Base-by-base conservation (phyloP, 2,797 vertebrate species). In the Sternotherus odoratus region DNA sequence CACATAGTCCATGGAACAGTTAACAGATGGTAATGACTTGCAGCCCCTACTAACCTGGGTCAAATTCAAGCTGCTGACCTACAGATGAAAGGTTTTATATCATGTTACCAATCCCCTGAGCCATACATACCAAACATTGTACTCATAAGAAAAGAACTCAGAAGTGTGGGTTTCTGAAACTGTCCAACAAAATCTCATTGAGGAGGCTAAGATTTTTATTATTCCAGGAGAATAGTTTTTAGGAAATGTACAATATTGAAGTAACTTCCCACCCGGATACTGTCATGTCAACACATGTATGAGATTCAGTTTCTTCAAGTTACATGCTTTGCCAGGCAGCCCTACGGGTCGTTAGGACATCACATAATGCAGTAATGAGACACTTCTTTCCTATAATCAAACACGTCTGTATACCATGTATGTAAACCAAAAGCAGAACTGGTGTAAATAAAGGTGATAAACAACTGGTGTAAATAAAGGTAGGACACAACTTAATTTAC, bases 391-490 rank as follows among this genome's bases (percentile, higher is more conserved):
- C 89, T 83, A 77, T 93, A 95, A 81, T 0, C 0, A 92, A 30
- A 17, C 69, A 17, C 72, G 33, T 43, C 74, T 90, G n/a, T 39
- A 93, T 75, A 60, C 81, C 49, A 3, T 3, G n/a, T 10, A 19
- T 50, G 48, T 8, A 28, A 75, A 79, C 56, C 54, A 57, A 36
- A 7, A 57, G 33, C 49, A 90, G 66, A 92, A 92, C n/a, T 69
- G 63, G n/a, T 39, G 89, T 77, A 92, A 80, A 50, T 66, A 86
- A 57, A 39, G 28, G 56, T 5, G 78, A 50, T 66, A 86, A 57
- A 39, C n/a, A 92, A 92, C n/a, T 69, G 63, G n/a, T 39, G 89
- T 77, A 92, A 80, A 50, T 66, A 86, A 57, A 39, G 28, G 56
- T 5, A 36, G 84, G 17, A 77, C n/a, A 39, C 48, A 24, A 84